Percentiles rank a stretch among this genome's conserved stretches.
phyloP scores from a whole-genome alignment of 2,113 vertebrate species.

The Lampris megalopsis region DNA sequence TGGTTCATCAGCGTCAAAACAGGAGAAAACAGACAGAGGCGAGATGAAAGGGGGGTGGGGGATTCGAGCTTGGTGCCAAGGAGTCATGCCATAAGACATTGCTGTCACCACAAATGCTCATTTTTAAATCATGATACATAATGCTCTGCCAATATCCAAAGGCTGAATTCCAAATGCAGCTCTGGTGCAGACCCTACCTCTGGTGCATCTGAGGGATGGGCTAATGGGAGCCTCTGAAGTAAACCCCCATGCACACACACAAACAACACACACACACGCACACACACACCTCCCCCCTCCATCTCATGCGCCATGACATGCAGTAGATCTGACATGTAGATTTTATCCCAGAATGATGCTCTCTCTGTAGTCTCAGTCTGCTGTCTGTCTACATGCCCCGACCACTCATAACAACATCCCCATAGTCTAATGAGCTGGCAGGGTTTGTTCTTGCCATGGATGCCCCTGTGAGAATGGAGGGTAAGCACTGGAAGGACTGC shows the following conservation, averaged over 20 bases:
- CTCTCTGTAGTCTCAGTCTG: slow-evolving; percentile 36
- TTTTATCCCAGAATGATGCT: slow-evolving; percentile 49
- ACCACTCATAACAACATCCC: slow-evolving; percentile 41
- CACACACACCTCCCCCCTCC: not conserved
- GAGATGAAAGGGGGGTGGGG: slow-evolving; percentile 53
- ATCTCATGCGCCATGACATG: slow-evolving; percentile 2
- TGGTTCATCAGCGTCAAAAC: slow-evolving; percentile 42
- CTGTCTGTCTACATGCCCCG: not conserved
- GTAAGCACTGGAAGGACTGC: slow-evolving; percentile 48
- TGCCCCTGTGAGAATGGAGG: slow-evolving; percentile 52
- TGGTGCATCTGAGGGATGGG: slow-evolving; percentile 62
- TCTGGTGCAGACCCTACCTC: slow-evolving; percentile 30
- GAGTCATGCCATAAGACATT: slow-evolving; percentile 46
- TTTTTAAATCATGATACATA: slow-evolving; percentile 73
- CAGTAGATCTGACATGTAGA: slow-evolving; percentile 36
- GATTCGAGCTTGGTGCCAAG: slow-evolving; percentile 46
- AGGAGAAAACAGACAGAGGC: slow-evolving; percentile 46
- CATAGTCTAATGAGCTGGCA: slow-evolving; percentile 40
- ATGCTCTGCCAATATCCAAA: slow-evolving; percentile 64
- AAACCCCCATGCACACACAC: slow-evolving; percentile 23
- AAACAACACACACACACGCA: slow-evolving; percentile 12
- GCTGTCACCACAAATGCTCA: slow-evolving; percentile 65
- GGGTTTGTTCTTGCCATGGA: slow-evolving; percentile 64
- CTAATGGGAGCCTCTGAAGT: slow-evolving; percentile 44
- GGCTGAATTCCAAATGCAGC: slow-evolving; percentile 66